phyloP scores from a whole-genome alignment of 2,113 vertebrate species.

The Scophthalmus maximus region DNA sequence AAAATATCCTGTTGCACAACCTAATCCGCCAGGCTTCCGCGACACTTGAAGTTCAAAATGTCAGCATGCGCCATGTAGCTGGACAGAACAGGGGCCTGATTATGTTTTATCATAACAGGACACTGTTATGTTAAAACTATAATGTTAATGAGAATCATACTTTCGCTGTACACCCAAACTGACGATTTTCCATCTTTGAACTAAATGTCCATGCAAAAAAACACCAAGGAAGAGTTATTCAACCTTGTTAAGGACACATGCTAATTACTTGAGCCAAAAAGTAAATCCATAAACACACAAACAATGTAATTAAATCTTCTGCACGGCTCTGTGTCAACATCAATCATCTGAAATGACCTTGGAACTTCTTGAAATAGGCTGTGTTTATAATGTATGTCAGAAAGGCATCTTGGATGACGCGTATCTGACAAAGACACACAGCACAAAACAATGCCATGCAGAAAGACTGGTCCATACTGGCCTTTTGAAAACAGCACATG shows the following conservation, averaged over 20 bases:
- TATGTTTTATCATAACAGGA: slow-evolving; percentile 3
- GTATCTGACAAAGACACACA: not conserved
- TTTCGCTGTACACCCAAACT: slow-evolving; percentile 1
- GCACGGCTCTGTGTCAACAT: slow-evolving; percentile 60
- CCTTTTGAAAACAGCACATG: too few relatives aligned
- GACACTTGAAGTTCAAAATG: slow-evolving; percentile 53
- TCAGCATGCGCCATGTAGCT: slow-evolving; percentile 36
- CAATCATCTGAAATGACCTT: slow-evolving; percentile 72
- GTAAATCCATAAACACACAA: slow-evolving; percentile 77
- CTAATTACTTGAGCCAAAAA: slow-evolving; percentile 63
- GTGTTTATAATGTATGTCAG: slow-evolving; percentile 30
- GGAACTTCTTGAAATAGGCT: slow-evolving; percentile 48
- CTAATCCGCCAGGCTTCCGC: slow-evolving; percentile 61
- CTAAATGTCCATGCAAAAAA: slow-evolving; percentile 1
- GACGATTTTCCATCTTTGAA: slow-evolving; percentile 8
- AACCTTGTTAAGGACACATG: slow-evolving; percentile 70
- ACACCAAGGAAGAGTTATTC: slow-evolving; percentile 31
- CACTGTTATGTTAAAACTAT: not conserved
- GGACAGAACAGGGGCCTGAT: slow-evolving; percentile 24
- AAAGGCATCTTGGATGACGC: slow-evolving; percentile 25
- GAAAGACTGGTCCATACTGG: not conserved
- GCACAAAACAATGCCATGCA: not conserved
- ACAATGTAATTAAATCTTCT: slow-evolving; percentile 65
- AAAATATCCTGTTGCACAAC: slow-evolving; percentile 73
- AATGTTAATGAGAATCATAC: not conserved